Base-by-base conservation (phyloP, 2,888 invertebrate species). In the Eristalis arbustorum region DNA sequence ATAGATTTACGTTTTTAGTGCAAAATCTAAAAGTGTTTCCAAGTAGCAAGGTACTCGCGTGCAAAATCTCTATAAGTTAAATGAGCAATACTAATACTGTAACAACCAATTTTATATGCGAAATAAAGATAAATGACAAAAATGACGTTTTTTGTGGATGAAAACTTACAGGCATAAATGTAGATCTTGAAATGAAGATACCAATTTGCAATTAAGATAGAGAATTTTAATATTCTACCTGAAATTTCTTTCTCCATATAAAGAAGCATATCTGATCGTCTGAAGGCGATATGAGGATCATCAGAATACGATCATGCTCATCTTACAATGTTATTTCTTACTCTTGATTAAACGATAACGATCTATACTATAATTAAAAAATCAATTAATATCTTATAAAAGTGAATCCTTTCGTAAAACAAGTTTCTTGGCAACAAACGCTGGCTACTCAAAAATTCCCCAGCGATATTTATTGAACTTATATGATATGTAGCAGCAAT, bases 281-380 rank as follows among this genome's bases (percentile, higher is more conserved):
- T 40, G 61, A 67, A 67, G 49, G 28, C 64, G 31, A 8, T 37
- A 62, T 18, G 40, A 61, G 61, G 77, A 83, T 77, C 82, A 78
- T 74, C 82, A 78, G 78, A 87, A 74, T 62, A 73, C 74, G 66
- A 74, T 59, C 74, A 68, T 82, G 74, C 83, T n/a, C 83, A 87
- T 83, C 85, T 83, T 82, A 67, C 77, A 87, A 78, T 87, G 82
- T 87, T 87, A 83, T 83, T 82, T 78, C 66, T 77, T 71, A 82
- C 66, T 71, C 62, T 87, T 75, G 78, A 87, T 82, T 74, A 75
- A 78, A 71, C 83, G 85, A 87, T 87, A 87, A 83, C 67, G 74
- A 78, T 87, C 85, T 66, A 83, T 75, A 22, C 82, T 78, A 83
- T 87, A 87, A 87, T 87, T 87, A 87, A 87, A 87, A 87, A 87